Evolutionary conservation across 2,797 vertebrate genomes (phyloP), one percentile per base, ranked within the genome.

Genomic region (Odontamblyopus lacepedii): DNA sequence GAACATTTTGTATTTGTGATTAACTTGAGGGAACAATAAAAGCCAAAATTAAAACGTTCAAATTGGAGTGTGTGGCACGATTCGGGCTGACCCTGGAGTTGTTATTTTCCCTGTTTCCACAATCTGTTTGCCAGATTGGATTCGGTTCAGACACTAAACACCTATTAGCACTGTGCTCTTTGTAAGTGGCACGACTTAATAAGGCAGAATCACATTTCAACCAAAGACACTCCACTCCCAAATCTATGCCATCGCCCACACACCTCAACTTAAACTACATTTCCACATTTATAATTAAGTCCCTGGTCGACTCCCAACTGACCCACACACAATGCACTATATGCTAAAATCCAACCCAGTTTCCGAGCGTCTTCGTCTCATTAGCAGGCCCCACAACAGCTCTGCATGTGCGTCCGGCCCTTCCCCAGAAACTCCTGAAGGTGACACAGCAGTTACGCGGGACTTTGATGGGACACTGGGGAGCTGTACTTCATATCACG

Each of bases 371-470:
- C 85, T 82, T 81, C 29, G 57, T 65, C 89, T 92, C 90, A 93
- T 93, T 92, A 92, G 85, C 77, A 91, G 69, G 88, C 87, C 75
- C 79, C 63, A 81, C 83, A 63, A 87, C 90, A 79, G 79, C 80
- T 79, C 76, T 74, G 65, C 66, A 63, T 79, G 81, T 79, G 81
- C 86, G 60, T 77, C 77, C 72, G 84, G 61, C 41, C 41, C 63
- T 23, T 87, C 79, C 88, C 83, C 76, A 72, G 85, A 86, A 92
- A 84, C 73, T 82, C 78, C 79, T 91, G 87, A 91, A 92, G 92
- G 92, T 93, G 92, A 93, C 91, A 89, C 89, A 87, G 93, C 92
- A 93, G 89, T 92, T 92, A 92, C 85, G 82, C 84, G 79, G 80
- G 90, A 91, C 88, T 89, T 88, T 92, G 93, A 92, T 91, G 91